These are phyloP conservation scores for Tamias sibiricus DNA, from an alignment of 2,113 vertebrate species.

Conservation along the genomic window DNA sequence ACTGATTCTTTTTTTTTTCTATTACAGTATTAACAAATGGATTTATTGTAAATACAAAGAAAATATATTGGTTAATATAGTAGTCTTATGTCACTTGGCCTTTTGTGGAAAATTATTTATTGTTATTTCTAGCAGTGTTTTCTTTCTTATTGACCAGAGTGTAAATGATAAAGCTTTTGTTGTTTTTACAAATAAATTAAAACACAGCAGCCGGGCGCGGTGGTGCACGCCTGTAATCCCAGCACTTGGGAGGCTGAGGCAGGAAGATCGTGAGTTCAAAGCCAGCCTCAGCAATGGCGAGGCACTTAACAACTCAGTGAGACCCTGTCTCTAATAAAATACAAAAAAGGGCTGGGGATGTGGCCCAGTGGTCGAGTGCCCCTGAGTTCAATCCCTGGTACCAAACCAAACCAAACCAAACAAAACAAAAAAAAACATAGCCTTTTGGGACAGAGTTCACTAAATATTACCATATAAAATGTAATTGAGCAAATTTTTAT, in stretches of 20 bases:
- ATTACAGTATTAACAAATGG: constrained; percentile 85
- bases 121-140: constrained; percentile 68
- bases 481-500: constrained; percentile 70
- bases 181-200: constrained; percentile 69
- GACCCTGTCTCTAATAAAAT: no score
- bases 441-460: constrained; percentile 54
- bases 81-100: constrained; percentile 75
- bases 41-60: constrained; percentile 85
- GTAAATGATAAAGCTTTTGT: constrained; percentile 75
- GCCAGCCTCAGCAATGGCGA: no score
- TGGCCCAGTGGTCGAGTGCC: no score
- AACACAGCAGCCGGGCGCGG: no score
- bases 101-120: constrained; percentile 74
- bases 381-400: no score
- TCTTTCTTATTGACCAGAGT: constrained; percentile 67
- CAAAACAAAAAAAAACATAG: no score
- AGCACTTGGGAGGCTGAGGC: no score
- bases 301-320: no score
- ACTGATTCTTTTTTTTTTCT: constrained; percentile 81
- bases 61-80: constrained; percentile 82
- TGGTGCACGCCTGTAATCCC: no score
- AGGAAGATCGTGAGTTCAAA: no score
- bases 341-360: no score
- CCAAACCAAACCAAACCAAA: no score
- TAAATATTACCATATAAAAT: constrained; percentile 63